Base-by-base conservation (phyloP, 2,888 invertebrate species). In the Drosophila imparisetae region DNA sequence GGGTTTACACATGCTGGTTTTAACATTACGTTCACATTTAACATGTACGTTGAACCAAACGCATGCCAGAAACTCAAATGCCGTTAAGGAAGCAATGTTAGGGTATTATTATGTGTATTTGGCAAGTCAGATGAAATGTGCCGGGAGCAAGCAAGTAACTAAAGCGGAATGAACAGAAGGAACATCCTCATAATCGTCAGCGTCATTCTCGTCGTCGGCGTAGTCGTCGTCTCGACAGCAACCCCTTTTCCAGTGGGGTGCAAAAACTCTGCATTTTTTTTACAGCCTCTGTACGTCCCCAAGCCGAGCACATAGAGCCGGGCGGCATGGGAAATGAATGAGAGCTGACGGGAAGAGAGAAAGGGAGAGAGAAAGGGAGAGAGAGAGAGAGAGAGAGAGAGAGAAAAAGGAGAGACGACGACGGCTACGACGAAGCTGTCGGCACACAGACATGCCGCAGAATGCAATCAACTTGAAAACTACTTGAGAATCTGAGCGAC, bases 381-480 rank as follows among this genome's bases (percentile, higher is more conserved):
- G 42, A 11, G n/a, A 40, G 10, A 11, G 65, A 72, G 65, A 36
- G 52, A n/a, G 75, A 76, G 65, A 40, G 21, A 42, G 42, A 11
- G n/a, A 40, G 10, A 11, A 4, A 45, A 42, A 21, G 42, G 68
- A 74, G 67, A 36, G 53, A n/a, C 18, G 38, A 48, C 36, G 49
- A 8, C 8, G 18, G 10, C 32, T 32, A 40, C 24, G 42, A n/a
- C 24, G 42, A 21, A 34, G 84, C 38, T 66, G 69, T 60, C 70
- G 81, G 72, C 76, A 58, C 68, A 79, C 57, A 57, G 78, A 64
- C 70, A 75, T 64, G 70, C 60, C 63, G 54, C 70, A 71, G 72
- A 85, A 85, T 89, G 85, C 88, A 85, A 85, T 85, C 89, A 85
- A 82, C 88, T 82, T 80, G 75, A 80, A 89, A 89, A 89, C 85